phyloP scores from a whole-genome alignment of 1,140 invertebrate genomes.

The Neoseiulus cucumeris region DNA sequence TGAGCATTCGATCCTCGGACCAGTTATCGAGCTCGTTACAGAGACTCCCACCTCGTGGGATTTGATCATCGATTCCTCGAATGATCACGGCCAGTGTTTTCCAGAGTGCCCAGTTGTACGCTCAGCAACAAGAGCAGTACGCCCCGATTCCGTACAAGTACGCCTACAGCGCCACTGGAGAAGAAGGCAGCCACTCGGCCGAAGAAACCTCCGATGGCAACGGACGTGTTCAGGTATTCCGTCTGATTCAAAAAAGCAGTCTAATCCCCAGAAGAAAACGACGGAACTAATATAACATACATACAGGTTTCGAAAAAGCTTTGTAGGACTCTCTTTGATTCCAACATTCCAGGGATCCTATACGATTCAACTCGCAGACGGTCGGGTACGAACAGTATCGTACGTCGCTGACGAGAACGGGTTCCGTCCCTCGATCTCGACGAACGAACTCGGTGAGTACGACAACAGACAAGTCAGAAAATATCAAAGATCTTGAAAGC shows the following conservation, averaged over 20 bases:
- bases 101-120: neutral
- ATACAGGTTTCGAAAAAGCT: neutral
- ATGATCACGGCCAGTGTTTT: too few relatives aligned
- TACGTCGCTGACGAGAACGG: neutral
- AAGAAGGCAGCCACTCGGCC: neutral
- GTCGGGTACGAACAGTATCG: neutral
- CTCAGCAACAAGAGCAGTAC: neutral
- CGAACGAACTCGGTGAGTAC: neutral
- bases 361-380: neutral
- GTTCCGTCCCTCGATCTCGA: neutral
- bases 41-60: too few relatives aligned
- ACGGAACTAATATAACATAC: neutral
- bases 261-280: neutral
- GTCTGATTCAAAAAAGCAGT: neutral
- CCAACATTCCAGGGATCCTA: neutral
- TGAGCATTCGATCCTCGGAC: too few relatives aligned
- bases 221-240: neutral
- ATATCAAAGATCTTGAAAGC: neutral
- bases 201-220: neutral
- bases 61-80: too few relatives aligned
- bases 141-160: neutral
- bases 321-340: too few relatives aligned
- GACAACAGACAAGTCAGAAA: neutral
- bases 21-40: too few relatives aligned
- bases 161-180: neutral